Conservation (phyloP, 2,797 vertebrate genomes). For the Halcyon badia region DNA sequence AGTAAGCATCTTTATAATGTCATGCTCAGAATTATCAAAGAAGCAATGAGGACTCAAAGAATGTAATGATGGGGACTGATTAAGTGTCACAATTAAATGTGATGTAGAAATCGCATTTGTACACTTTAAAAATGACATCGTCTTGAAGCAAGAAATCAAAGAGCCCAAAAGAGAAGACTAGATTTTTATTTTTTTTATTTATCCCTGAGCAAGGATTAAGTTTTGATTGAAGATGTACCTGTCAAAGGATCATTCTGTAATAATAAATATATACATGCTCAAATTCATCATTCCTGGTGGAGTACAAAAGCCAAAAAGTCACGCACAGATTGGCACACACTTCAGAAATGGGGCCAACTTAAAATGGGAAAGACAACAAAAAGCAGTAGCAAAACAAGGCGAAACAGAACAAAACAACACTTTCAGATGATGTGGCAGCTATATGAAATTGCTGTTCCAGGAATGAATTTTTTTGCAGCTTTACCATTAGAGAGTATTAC, state of each 20-base stretch:
- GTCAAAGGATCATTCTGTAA: not conserved
- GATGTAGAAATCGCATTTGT: not conserved
- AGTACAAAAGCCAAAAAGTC: not conserved
- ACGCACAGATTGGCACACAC: not conserved
- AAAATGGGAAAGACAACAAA: not conserved
- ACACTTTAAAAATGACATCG: not conserved
- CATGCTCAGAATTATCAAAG: not conserved
- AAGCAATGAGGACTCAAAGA: not conserved
- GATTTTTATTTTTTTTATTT: not conserved
- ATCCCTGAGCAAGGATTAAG: not conserved
- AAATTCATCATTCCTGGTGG: not conserved
- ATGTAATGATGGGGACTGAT: not conserved
- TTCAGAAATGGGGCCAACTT: not conserved
- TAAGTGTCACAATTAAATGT: not conserved
- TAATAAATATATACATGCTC: not conserved
- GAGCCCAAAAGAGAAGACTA: not conserved
- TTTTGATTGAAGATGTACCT: not conserved
- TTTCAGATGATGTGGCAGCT: not conserved
- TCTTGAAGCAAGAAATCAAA: not conserved
- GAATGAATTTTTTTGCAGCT: not conserved
- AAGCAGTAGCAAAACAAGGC: not conserved
- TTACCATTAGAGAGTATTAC: not conserved
- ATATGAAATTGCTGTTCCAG: not conserved
- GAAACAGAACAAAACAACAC: not conserved
- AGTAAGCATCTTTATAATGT: not conserved